Evolutionary conservation across 2,113 vertebrate species (phyloP).

Genomic region (Euleptes europaea): DNA sequence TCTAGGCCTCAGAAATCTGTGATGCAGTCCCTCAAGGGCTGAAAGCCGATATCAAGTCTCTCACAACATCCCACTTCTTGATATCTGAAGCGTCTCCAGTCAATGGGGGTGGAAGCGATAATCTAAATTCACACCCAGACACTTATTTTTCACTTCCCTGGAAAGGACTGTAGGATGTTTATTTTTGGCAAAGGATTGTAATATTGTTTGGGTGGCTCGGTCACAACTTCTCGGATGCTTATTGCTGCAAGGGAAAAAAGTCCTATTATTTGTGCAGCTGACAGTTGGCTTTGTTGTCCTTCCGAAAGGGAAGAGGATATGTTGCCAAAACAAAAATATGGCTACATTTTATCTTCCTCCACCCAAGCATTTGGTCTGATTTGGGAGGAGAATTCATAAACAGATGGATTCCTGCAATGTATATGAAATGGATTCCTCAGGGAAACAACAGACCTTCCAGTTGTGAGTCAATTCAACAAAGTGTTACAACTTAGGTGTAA

Average conservation of each 20-base stretch:
- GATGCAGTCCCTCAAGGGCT: not conserved
- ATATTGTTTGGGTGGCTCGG: slow-evolving; percentile 68
- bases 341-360: slow-evolving; percentile 56
- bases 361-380: slow-evolving; percentile 25
- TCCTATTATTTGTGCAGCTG: slow-evolving; percentile 55
- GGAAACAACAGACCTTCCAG: slow-evolving; percentile 54
- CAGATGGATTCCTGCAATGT: slow-evolving; percentile 60
- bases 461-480: slow-evolving; percentile 7
- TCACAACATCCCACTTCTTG: not conserved
- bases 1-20: too few species aligned
- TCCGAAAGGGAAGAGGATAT: slow-evolving; percentile 51
- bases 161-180: slow-evolving; percentile 30
- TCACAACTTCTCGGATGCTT: slow-evolving; percentile 58
- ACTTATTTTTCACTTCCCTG: slow-evolving; percentile 40
- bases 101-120: not conserved
- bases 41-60: not conserved
- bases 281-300: slow-evolving; percentile 67
- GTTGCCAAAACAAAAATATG: slow-evolving; percentile 64
- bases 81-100: not conserved
- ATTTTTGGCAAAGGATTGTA: slow-evolving; percentile 41
- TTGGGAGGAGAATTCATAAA: slow-evolving; percentile 61
- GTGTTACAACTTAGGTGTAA: not conserved
- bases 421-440: slow-evolving; percentile 37
- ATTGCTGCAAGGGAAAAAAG: slow-evolving; percentile 58
- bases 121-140: slow-evolving; percentile 8